These are phyloP conservation scores for Echiichthys vipera DNA, from an alignment of 2,797 vertebrate species.

Conservation along the genomic window DNA sequence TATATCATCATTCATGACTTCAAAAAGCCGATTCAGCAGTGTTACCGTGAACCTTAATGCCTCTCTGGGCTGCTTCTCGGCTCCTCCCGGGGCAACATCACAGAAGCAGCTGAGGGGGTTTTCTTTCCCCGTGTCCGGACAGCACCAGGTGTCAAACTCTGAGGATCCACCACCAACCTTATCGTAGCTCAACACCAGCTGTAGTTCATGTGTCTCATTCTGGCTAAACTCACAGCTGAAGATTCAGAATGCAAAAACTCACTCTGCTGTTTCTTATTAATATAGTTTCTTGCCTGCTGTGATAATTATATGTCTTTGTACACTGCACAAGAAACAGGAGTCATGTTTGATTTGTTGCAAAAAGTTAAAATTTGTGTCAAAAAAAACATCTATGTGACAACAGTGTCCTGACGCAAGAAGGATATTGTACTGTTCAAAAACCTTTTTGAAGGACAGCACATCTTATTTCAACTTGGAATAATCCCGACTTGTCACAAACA, in stretches of 20 bases:
- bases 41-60: slow-evolving; percentile 32
- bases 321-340: background rate
- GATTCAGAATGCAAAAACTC: slow-evolving; percentile 5
- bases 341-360: slow-evolving; percentile 11
- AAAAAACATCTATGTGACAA: slow-evolving; percentile 4
- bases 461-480: too few relatives aligned
- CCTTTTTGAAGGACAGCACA: background rate
- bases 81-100: slow-evolving; percentile 58
- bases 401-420: slow-evolving; percentile 1
- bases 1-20: slow-evolving; percentile 61
- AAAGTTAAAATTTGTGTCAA: slow-evolving; percentile 3
- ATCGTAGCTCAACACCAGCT: slow-evolving; percentile 57
- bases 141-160: slow-evolving; percentile 66
- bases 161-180: slow-evolving; percentile 39
- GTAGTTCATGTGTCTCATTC: slow-evolving; percentile 46
- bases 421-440: slow-evolving; percentile 21
- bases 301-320: background rate
- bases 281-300: slow-evolving; percentile 1
- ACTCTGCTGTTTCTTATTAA: slow-evolving; percentile 36
- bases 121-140: slow-evolving; percentile 59
- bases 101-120: slow-evolving; percentile 68
- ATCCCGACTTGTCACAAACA: too few relatives aligned
- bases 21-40: slow-evolving; percentile 55
- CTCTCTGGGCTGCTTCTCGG: slow-evolving; percentile 46
- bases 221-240: slow-evolving; percentile 65